A percentile compares a stretch with the other conserved stretches of the same genome.
phyloP scores from a whole-genome alignment of 2,113 vertebrate genomes.

The Notiomystis cincta region DNA sequence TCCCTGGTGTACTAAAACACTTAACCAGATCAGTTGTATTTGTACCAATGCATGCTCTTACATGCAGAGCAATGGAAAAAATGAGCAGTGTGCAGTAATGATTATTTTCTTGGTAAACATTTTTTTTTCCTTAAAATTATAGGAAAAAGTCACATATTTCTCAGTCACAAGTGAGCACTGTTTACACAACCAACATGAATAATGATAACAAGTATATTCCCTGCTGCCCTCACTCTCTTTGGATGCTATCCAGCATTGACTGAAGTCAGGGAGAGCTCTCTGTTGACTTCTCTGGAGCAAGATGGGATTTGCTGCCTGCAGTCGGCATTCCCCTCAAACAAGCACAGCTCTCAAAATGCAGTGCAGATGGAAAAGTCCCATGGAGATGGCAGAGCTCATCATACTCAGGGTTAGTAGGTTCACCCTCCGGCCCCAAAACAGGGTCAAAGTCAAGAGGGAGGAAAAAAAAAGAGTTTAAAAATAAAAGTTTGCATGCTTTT shows the following conservation, averaged over 20 bases:
- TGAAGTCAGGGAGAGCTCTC: conserved; percentile 23
- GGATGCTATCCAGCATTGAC: conserved; percentile 31
- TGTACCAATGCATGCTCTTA: background rate
- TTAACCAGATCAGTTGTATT: conserved; percentile 48
- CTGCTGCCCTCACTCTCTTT: conserved; percentile 40
- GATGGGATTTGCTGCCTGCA: background rate
- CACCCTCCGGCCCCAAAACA: background rate
- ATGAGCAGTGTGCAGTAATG: conserved; percentile 8
- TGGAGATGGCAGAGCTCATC: background rate
- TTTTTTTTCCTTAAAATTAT: background rate
- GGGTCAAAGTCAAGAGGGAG: background rate
- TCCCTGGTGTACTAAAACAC: conserved; percentile 33
- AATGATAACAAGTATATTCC: conserved; percentile 48
- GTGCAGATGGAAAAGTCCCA: background rate
- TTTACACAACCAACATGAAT: conserved; percentile 31
- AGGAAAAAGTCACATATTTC: conserved; percentile 29
- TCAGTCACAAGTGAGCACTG: conserved; percentile 5
- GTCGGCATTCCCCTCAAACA: background rate
- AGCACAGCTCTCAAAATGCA: background rate
- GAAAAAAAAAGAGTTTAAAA: background rate
- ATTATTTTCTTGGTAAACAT: conserved; percentile 36
- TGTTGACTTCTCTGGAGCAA: conserved; percentile 9
- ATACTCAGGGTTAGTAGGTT: background rate
- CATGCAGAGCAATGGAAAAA: conserved; percentile 13
- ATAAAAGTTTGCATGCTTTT: background rate